These are phyloP conservation scores for Passer montanus DNA, from an alignment of 2,113 vertebrate species.

Conservation along the genomic window DNA sequence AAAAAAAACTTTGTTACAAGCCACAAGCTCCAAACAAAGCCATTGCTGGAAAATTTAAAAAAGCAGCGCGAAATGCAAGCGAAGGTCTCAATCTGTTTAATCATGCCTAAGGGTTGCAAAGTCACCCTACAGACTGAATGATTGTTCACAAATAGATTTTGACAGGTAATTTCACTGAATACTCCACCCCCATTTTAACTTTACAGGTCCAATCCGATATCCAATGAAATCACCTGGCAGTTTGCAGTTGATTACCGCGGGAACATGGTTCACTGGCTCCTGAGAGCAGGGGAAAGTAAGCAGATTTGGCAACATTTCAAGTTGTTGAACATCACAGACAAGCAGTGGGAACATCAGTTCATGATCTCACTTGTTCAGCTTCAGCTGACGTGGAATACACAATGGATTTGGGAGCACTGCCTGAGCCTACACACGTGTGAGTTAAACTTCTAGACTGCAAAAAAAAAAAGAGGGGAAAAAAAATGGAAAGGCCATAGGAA, in stretches of 20 bases:
- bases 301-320: neutral
- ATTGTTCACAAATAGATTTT: conserved; percentile 33
- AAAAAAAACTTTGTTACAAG: neutral
- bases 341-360: neutral
- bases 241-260: neutral
- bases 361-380: neutral
- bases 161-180: conserved; percentile 9
- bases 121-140: neutral
- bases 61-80: neutral
- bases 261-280: neutral
- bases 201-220: neutral
- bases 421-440: neutral
- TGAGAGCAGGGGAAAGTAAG: neutral
- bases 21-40: neutral
- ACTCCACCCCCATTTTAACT: neutral
- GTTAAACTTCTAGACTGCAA: neutral
- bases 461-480: neutral
- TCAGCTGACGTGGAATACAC: neutral
- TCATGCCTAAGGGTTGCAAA: neutral
- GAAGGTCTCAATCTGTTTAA: neutral
- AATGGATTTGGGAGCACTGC: neutral
- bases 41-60: neutral
- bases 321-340: neutral
- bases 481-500: neutral
- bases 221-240: neutral